phyloP scores from a whole-genome alignment of 2,888 invertebrate genomes.

The Ectobius pallidus region DNA sequence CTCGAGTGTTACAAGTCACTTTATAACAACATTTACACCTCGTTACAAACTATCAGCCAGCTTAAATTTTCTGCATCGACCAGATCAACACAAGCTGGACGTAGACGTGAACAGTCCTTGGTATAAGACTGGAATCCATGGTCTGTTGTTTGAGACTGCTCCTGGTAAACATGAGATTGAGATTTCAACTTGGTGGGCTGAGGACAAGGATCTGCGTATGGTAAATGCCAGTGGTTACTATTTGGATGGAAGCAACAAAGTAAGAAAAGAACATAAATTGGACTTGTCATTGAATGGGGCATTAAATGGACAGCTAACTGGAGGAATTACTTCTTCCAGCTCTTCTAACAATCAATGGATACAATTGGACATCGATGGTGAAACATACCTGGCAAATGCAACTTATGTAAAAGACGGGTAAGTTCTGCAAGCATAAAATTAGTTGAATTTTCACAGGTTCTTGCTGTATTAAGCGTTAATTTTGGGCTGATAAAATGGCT shows the following conservation, averaged over 20 bases:
- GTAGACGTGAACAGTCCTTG: slow-evolving; percentile 31
- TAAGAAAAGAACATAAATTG: slow-evolving; percentile 44
- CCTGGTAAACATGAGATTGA: slow-evolving; percentile 38
- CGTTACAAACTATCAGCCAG: background rate
- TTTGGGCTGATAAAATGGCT: too few species aligned
- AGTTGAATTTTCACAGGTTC: too few species aligned
- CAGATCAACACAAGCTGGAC: slow-evolving; percentile 5
- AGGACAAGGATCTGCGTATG: background rate
- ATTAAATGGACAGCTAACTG: slow-evolving; percentile 8
- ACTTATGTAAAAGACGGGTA: slow-evolving; percentile 36
- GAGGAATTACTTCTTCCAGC: slow-evolving; percentile 12
- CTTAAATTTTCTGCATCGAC: background rate
- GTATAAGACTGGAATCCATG: slow-evolving; percentile 23
- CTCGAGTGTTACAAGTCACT: slow-evolving; percentile 5
- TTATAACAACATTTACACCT: slow-evolving; percentile 10
- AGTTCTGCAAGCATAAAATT: too few species aligned
- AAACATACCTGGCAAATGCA: slow-evolving; percentile 37
- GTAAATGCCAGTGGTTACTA: slow-evolving; percentile 9
- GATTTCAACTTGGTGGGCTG: slow-evolving; percentile 3
- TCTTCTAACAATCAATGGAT: slow-evolving; percentile 31
- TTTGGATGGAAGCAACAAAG: slow-evolving; percentile 44
- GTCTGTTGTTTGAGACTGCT: slow-evolving; percentile 40
- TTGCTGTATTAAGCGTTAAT: too few species aligned
- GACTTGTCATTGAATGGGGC: slow-evolving; percentile 37
- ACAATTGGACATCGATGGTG: slow-evolving; percentile 40